A percentile compares a stretch with the other conserved stretches of the same genome.
These are phyloP conservation scores for Epiperipatus broadwayi DNA, from an alignment of 2,888 invertebrate genomes.

Conservation along the genomic window DNA sequence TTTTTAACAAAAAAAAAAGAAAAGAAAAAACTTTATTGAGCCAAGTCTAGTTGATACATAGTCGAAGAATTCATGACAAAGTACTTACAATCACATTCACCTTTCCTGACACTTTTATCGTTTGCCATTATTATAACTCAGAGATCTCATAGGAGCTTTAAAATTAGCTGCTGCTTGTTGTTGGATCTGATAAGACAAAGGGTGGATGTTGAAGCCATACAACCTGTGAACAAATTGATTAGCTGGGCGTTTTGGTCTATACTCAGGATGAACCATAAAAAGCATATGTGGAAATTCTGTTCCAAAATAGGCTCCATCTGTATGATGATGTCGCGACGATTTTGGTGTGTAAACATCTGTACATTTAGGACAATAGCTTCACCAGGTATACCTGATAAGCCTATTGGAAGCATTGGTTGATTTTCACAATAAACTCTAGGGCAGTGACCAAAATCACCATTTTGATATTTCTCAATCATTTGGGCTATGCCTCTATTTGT, in stretches of 20 bases:
- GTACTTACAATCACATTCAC: too few relatives aligned
- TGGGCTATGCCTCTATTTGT: conserved; percentile 34
- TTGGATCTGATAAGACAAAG: conserved; percentile 33
- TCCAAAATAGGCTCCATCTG: conserved; percentile 37
- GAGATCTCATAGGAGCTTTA: conserved; percentile 67
- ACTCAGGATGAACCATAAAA: conserved; percentile 37
- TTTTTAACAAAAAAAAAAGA: too few relatives aligned
- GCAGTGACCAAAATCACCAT: conserved; percentile 36
- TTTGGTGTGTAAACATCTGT: conserved; percentile 35
- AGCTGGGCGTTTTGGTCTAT: conserved; percentile 32
- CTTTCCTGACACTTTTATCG: too few relatives aligned
- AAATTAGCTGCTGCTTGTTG: conserved; percentile 79
- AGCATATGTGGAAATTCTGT: conserved; percentile 39
- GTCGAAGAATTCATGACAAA: too few relatives aligned
- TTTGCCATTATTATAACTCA: conserved; percentile 75
- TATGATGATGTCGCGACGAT: conserved; percentile 32
- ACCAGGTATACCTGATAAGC: conserved; percentile 36
- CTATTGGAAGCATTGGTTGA: conserved; percentile 35
- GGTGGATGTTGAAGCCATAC: conserved; percentile 37
- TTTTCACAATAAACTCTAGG: conserved; percentile 37
- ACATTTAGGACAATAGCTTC: conserved; percentile 36
- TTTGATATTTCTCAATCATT: conserved; percentile 37
- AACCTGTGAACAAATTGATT: conserved; percentile 35
- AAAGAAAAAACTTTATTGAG: too few relatives aligned
- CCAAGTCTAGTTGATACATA: too few relatives aligned